A percentile compares a stretch with the other conserved stretches of the same genome.
Conservation (phyloP, 2,888 invertebrate species). For the Lithophane ornitopus region DNA sequence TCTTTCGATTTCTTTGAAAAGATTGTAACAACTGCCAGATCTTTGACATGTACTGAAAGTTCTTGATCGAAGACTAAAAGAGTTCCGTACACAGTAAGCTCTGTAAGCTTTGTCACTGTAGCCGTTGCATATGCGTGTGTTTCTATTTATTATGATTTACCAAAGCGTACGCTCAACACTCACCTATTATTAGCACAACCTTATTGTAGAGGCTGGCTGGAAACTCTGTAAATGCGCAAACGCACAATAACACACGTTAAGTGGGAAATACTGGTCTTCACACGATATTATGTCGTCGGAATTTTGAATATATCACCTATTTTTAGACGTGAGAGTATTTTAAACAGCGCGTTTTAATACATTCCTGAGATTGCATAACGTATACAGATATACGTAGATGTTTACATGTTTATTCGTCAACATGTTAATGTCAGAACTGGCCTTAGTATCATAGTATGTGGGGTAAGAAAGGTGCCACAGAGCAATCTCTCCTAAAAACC, state of each 20-base stretch:
- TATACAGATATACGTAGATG: slow-evolving; percentile 26
- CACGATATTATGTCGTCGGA: slow-evolving; percentile 56
- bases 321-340: slow-evolving; percentile 57
- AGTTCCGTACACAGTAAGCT: slow-evolving; percentile 11
- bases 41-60: background rate
- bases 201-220: slow-evolving; percentile 79
- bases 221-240: slow-evolving; percentile 68
- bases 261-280: slow-evolving; percentile 59
- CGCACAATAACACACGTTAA: slow-evolving; percentile 62
- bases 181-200: slow-evolving; percentile 79
- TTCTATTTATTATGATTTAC: slow-evolving; percentile 82
- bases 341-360: slow-evolving; percentile 58
- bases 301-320: slow-evolving; percentile 54
- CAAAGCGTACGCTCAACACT: slow-evolving; percentile 74
- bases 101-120: slow-evolving; percentile 55
- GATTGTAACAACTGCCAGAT: background rate
- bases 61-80: background rate
- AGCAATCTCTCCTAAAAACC: background rate
- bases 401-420: slow-evolving; percentile 25
- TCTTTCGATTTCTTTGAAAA: background rate
- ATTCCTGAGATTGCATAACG: slow-evolving; percentile 51
- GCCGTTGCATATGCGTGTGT: slow-evolving; percentile 71
- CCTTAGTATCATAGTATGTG: background rate
- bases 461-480: background rate
- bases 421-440: background rate